Evolutionary conservation across 2,888 invertebrate genomes (phyloP).

Genomic region (Adelphocoris suturalis): DNA sequence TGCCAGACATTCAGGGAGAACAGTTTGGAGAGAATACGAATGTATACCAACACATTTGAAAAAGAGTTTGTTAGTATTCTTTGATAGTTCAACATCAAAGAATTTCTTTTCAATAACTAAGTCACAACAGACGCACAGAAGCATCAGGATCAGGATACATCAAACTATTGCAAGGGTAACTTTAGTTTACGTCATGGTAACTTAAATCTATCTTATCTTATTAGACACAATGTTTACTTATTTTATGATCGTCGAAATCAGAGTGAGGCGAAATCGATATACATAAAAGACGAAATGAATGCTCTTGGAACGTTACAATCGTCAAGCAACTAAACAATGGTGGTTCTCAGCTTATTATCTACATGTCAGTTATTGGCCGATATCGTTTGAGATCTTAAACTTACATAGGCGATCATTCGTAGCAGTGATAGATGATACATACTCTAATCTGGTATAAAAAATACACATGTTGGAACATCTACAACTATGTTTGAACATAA

Average conservation of each 20-base stretch:
- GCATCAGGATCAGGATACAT: neutral
- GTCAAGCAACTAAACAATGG: neutral
- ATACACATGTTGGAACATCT: too few relatives aligned
- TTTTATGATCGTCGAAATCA: neutral
- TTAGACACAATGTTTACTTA: neutral
- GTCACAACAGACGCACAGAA: neutral
- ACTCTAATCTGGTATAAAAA: too few relatives aligned
- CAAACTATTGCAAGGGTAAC: conserved; percentile 20
- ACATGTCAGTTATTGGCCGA: conserved; percentile 10
- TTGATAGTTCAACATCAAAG: neutral
- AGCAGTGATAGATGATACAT: too few relatives aligned
- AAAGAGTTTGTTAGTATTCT: neutral
- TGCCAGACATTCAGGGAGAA: too few relatives aligned
- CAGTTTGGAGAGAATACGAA: too few relatives aligned
- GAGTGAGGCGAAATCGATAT: neutral
- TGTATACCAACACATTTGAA: neutral
- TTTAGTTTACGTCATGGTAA: conserved; percentile 31
- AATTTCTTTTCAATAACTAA: neutral
- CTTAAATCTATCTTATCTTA: conserved; percentile 32
- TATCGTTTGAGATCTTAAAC: conserved; percentile 10
- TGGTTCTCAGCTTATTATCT: neutral
- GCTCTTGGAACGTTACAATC: neutral
- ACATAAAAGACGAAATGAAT: too few relatives aligned
- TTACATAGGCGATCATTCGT: neutral
- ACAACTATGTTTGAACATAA: too few relatives aligned